Evolutionary conservation across 64 coral and sea anemone genomes (phyloP).

Genomic region (Actinia equina): DNA sequence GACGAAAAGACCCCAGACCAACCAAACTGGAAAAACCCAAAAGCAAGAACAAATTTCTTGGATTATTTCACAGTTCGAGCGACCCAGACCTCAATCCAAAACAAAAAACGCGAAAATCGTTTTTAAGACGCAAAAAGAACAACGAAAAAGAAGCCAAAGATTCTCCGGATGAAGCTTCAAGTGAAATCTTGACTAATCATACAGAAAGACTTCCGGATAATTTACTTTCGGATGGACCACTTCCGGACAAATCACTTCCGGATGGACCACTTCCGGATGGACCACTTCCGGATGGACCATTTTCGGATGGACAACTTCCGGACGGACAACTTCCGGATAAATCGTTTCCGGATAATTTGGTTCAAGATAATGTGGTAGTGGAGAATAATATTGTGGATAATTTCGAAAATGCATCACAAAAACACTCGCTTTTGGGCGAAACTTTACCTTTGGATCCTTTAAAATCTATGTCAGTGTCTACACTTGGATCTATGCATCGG

Average conservation of each 20-base stretch:
- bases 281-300: neutral
- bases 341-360: neutral
- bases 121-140: constrained; percentile 12
- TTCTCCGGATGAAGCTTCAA: neutral
- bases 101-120: neutral
- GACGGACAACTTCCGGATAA: neutral
- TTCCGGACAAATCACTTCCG: constrained; percentile 3
- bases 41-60: neutral
- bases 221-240: neutral
- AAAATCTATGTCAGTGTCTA: neutral
- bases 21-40: constrained; percentile 4
- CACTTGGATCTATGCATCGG: neutral
- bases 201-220: constrained; percentile 5
- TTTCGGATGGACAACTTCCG: neutral
- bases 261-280: neutral
- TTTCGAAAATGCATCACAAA: neutral
- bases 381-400: neutral
- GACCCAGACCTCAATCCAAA: constrained; percentile 10
- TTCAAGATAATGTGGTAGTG: neutral
- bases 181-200: neutral
- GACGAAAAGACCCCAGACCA: neutral
- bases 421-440: neutral
- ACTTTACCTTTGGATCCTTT: neutral
- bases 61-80: constrained; percentile 18
- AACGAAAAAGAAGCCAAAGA: neutral